These are phyloP conservation scores for Alectura lathami DNA, from an alignment of 2,113 vertebrate species.

Conservation along the genomic window DNA sequence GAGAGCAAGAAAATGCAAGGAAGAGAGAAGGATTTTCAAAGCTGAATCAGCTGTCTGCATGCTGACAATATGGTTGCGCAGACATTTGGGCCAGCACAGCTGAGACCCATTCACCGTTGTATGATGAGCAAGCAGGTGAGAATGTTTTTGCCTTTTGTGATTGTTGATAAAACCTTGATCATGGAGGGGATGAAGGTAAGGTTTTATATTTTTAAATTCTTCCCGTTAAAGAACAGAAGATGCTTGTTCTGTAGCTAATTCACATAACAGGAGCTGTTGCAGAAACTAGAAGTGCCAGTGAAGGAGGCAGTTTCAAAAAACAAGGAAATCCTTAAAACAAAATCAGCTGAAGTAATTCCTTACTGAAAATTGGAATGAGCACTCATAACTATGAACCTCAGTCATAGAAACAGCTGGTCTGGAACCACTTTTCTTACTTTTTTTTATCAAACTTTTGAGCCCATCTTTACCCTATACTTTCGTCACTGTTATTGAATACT, in stretches of 20 bases:
- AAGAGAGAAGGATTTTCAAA: conserved; percentile 10
- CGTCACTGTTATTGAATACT: conserved; percentile 45
- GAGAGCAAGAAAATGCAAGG: background rate
- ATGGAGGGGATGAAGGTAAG: conserved; percentile 1
- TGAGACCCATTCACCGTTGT: background rate
- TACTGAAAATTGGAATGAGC: background rate
- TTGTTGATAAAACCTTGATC: conserved; percentile 42
- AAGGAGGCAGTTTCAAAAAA: conserved; percentile 39
- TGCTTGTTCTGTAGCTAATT: background rate
- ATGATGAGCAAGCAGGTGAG: conserved; percentile 23
- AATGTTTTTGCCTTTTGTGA: conserved; percentile 41
- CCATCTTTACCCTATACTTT: conserved; percentile 33
- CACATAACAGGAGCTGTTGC: background rate
- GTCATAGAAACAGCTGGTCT: conserved; percentile 19
- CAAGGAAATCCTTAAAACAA: conserved; percentile 25
- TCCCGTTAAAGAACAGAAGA: background rate
- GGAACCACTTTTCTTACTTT: conserved; percentile 14
- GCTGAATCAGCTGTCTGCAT: background rate
- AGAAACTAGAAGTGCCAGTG: background rate
- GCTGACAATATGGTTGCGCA: background rate
- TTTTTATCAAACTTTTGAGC: conserved; percentile 21
- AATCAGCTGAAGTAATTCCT: conserved; percentile 23
- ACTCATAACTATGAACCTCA: conserved; percentile 9
- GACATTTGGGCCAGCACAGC: background rate
- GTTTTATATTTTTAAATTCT: conserved; percentile 29